Evolutionary conservation across 2,797 vertebrate genomes (phyloP), one percentile per base, ranked within the genome.

Genomic region (Melanogrammus aeglefinus): DNA sequence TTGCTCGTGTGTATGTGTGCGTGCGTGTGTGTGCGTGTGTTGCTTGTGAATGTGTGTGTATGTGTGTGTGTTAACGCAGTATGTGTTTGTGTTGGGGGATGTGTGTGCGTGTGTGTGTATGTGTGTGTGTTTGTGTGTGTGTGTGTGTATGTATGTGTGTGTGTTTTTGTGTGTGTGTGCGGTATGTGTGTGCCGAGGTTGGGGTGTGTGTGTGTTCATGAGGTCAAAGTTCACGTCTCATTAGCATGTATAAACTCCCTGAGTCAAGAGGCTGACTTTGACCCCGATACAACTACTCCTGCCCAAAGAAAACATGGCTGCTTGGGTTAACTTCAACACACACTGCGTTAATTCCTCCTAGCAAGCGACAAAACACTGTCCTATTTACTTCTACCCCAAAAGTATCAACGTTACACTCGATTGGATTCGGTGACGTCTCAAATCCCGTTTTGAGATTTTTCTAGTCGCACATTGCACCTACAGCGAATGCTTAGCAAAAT

Each of bases 181-280:
- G 47, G 47, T 51, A 51, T 51, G 47, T 51, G 47, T 51, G 47
- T 51, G 47, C 47, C 47, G 18, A 16, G 14, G 14, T 21, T 18
- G 14, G n/a, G 8, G 63, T 21, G 69, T 71, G 69, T 89, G 47
- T 88, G 86, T 88, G 84, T 88, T 75, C 27, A 77, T 66, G 84
- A 83, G 89, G 90, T 87, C 90, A 92, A 87, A 92, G 91, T 89
- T 88, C 89, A 90, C 44, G 72, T 83, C 90, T 93, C 92, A 92
- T 92, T 93, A 92, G 88, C 90, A 92, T 93, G 91, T 92, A 89
- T 91, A 92, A 92, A 90, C 90, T 90, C 88, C 78, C 75, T 0
- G 86, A 86, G 90, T 92, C 90, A 91, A 91, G 88, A 91, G 91
- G 90, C 90, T 89, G 86, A 85, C 86, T 91, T 90, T 94, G 91